Evolutionary conservation across 2,113 vertebrate genomes (phyloP).

Genomic region (Paratilapia polleni): DNA sequence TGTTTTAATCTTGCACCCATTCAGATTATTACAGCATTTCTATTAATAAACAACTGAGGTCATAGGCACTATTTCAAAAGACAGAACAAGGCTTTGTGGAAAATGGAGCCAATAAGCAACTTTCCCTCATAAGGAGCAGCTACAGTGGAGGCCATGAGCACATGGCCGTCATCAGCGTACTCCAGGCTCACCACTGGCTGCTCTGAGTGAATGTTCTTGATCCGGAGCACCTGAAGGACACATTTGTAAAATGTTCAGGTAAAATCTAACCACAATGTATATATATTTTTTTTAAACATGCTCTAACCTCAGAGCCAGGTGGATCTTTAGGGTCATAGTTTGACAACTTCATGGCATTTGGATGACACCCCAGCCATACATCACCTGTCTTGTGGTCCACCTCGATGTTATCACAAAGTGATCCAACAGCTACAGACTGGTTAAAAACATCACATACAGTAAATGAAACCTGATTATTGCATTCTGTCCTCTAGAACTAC

Average conservation of each 20-base stretch:
- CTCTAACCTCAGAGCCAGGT: constrained; percentile 87
- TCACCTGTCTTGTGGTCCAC: constrained; percentile 87
- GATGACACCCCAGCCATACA: constrained; percentile 88
- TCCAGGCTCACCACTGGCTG: constrained; percentile 83
- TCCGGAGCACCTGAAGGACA: constrained; percentile 76
- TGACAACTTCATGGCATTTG: constrained; percentile 76
- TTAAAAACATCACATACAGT: background rate
- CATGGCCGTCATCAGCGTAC: constrained; percentile 83
- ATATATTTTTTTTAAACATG: background rate
- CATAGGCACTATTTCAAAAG: constrained; percentile 67
- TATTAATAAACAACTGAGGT: background rate
- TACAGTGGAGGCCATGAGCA: constrained; percentile 85
- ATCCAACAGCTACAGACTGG: constrained; percentile 83
- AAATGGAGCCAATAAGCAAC: constrained; percentile 87
- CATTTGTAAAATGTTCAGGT: constrained; percentile 31
- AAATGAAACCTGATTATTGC: background rate
- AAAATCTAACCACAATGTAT: constrained; percentile 71
- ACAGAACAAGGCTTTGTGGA: constrained; percentile 88
- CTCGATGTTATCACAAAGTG: constrained; percentile 86
- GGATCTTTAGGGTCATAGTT: constrained; percentile 75
- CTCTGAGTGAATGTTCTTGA: constrained; percentile 87
- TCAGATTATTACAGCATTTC: background rate
- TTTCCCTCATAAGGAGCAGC: constrained; percentile 80
- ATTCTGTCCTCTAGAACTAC: background rate
- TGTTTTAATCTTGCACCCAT: background rate